phyloP scores from a whole-genome alignment of 1,140 invertebrate genomes.

The Drusus annulatus region DNA sequence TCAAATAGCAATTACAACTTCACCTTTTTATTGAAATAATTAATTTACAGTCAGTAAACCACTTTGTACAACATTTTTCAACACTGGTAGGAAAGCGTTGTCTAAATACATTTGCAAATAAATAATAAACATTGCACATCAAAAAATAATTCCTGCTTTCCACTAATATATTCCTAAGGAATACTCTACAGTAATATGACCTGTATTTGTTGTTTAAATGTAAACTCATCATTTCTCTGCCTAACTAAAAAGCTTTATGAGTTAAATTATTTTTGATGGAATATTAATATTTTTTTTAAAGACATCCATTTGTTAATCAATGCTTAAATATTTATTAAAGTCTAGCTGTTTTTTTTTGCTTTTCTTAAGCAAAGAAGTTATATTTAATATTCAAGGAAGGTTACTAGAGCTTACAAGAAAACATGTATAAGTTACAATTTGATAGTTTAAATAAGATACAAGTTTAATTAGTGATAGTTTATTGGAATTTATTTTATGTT shows the following conservation, averaged over 20 bases:
- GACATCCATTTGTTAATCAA: background rate
- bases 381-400: too few species aligned
- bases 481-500: too few species aligned
- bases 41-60: slow-evolving; percentile 53
- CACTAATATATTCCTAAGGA: slow-evolving; percentile 9
- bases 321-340: background rate
- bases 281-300: background rate
- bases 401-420: too few species aligned
- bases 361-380: too few species aligned
- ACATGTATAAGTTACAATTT: background rate
- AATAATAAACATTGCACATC: background rate
- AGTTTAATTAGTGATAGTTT: too few species aligned
- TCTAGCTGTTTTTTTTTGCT: too few species aligned
- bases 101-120: slow-evolving; percentile 12
- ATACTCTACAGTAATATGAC: background rate
- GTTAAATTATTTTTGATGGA: background rate
- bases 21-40: slow-evolving; percentile 55
- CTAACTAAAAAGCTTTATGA: slow-evolving; percentile 11
- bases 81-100: slow-evolving; percentile 3
- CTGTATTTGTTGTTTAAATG: background rate
- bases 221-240: background rate
- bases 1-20: slow-evolving; percentile 59
- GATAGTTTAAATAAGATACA: background rate
- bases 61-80: slow-evolving; percentile 53
- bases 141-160: background rate